Evolutionary conservation across 1,140 invertebrate genomes (phyloP), one percentile per base, ranked within the genome.

Genomic region (Scaptomyza pallida): DNA sequence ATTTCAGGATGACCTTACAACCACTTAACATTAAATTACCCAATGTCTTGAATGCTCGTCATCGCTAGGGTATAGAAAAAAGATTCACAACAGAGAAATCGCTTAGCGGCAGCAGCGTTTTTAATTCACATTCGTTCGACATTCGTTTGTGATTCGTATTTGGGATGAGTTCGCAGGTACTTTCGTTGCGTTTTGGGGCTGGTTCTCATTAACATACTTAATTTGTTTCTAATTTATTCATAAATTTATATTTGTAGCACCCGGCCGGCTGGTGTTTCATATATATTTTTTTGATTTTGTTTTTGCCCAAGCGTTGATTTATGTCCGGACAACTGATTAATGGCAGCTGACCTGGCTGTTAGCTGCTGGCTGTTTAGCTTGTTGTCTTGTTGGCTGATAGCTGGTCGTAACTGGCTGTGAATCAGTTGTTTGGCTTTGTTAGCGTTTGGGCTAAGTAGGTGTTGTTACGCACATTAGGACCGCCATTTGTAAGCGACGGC

Each of bases 211-310:
- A 89, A 72, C 82, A 88, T 88, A 88, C 72, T 88, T 88, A 88
- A 88, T 88, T 88, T 78, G 82, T 88, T 78, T 88, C 78, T 89
- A 88, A 88, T 82, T 78, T 88, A 88, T 88, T 88, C 78, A 88
- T 88, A 88, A 88, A 88, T 88, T 82, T 86, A 81, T 86, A 88
- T 86, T 88, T 86, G 81, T 86, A 79, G 77, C 82, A 86, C 69
- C 80, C 82, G 71, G 55, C 52, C 64, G 51, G 50, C 40, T 19
- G 43, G 59, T 54, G 9, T 43, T 68, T 41, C 54, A 26, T 41
- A 30, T 35, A 69, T 52, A 16, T 55, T 54, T 55, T 61, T 77
- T n/a, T 60, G 35, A 50, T 63, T 65, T 60, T 63, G 35, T 64
- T 51, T 72, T 50, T 54, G 52, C 21, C 15, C 33, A 55, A 55